These are phyloP conservation scores for Rhinogobius similis DNA, from an alignment of 2,113 vertebrate genomes.

Conservation along the genomic window DNA sequence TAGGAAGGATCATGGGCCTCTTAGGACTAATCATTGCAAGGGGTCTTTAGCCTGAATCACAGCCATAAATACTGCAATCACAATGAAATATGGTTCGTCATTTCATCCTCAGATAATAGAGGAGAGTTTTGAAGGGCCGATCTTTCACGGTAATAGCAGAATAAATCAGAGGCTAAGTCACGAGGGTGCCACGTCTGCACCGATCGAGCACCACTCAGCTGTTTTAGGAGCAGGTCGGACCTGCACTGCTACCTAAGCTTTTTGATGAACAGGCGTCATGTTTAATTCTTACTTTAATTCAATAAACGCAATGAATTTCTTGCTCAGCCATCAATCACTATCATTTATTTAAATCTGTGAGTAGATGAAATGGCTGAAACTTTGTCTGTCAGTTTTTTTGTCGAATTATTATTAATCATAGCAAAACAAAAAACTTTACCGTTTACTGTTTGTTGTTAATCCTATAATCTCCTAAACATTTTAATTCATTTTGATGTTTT, in stretches of 20 bases:
- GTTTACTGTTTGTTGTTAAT: no score
- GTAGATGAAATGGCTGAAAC: conserved; percentile 44
- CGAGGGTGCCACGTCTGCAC: conserved; percentile 64
- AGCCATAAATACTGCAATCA: conserved; percentile 81
- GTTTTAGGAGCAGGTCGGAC: conserved; percentile 76
- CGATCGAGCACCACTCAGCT: conserved; percentile 69
- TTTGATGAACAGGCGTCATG: conserved; percentile 57
- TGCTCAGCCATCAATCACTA: conserved; percentile 46
- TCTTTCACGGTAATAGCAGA: conserved; percentile 85
- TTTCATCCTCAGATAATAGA: conserved; percentile 79
- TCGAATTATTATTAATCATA: not conserved
- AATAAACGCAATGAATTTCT: conserved; percentile 49
- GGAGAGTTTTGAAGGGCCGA: conserved; percentile 81
- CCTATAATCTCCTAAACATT: no score
- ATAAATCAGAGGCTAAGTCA: conserved; percentile 81
- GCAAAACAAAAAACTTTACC: no score
- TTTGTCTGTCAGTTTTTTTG: conserved; percentile 22
- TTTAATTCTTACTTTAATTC: conserved; percentile 55
- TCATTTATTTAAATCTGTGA: conserved; percentile 43
- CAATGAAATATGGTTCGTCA: conserved; percentile 78
- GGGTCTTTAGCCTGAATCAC: conserved; percentile 73
- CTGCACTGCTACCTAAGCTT: conserved; percentile 70
- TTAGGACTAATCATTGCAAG: conserved; percentile 62
- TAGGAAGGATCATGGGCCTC: conserved; percentile 47
- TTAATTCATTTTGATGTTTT: no score